These are phyloP conservation scores for Merodon equestris DNA, from an alignment of 2,888 invertebrate species.

Conservation along the genomic window DNA sequence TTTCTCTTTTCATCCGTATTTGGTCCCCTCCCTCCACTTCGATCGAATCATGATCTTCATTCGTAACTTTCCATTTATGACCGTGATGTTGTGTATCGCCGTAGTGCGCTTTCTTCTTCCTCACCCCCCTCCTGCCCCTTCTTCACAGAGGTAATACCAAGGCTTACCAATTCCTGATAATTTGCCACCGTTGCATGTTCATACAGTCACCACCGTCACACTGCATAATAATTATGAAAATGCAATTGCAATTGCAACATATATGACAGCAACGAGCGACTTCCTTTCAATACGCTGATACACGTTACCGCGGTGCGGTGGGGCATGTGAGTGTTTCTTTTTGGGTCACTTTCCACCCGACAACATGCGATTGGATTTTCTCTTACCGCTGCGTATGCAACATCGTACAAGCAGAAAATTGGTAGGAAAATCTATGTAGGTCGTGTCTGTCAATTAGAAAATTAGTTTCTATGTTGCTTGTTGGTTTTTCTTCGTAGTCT, in stretches of 20 bases:
- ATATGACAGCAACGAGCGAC: too few species aligned
- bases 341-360: too few species aligned
- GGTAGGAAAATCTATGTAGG: too few species aligned
- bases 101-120: background rate
- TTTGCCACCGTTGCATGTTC: constrained; percentile 16
- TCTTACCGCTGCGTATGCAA: too few species aligned
- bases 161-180: constrained; percentile 28
- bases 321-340: too few species aligned
- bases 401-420: too few species aligned
- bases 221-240: constrained; percentile 50
- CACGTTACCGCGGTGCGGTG: too few species aligned
- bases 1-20: constrained; percentile 33
- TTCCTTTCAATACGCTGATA: too few species aligned
- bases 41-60: constrained; percentile 5
- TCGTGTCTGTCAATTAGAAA: too few species aligned
- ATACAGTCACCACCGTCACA: constrained; percentile 12
- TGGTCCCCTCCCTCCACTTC: background rate
- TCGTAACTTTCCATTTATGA: constrained; percentile 33
- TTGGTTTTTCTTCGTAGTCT: too few species aligned
- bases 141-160: background rate
- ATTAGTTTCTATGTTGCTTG: too few species aligned
- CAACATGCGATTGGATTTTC: too few species aligned
- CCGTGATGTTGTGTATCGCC: constrained; percentile 17
- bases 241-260: constrained; percentile 38
- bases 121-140: background rate